phyloP scores from a whole-genome alignment of 2,888 invertebrate genomes.

The Athalia rosae region DNA sequence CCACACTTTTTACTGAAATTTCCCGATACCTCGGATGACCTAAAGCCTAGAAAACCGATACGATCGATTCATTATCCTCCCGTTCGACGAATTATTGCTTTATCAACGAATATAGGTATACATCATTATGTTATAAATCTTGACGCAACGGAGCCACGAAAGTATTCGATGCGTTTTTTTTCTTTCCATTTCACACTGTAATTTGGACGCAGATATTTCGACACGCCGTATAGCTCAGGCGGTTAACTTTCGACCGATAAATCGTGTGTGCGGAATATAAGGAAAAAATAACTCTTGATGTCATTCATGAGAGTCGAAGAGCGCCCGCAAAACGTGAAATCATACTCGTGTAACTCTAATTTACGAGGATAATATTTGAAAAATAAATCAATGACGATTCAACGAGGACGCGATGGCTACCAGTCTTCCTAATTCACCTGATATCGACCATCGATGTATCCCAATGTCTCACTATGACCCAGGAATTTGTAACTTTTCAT shows the following conservation, averaged over 20 bases:
- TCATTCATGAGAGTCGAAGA: neutral
- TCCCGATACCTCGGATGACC: constrained; percentile 30
- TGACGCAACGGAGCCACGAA: too few relatives aligned
- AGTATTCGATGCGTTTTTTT: constrained; percentile 11
- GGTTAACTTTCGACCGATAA: constrained; percentile 32
- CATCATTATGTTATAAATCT: too few relatives aligned
- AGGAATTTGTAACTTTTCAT: too few relatives aligned
- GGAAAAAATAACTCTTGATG: neutral
- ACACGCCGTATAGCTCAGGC: neutral
- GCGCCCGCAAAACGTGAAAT: constrained; percentile 25
- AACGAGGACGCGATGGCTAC: neutral
- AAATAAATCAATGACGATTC: neutral
- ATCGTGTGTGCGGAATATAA: neutral
- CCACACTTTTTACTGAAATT: constrained; percentile 11
- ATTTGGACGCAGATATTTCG: constrained; percentile 7
- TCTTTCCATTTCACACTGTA: neutral
- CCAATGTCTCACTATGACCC: too few relatives aligned
- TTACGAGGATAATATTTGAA: neutral
- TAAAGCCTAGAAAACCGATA: constrained; percentile 12
- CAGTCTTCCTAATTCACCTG: neutral
- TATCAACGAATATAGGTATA: neutral
- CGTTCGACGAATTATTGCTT: neutral
- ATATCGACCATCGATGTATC: too few relatives aligned
- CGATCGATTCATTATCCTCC: constrained; percentile 17
- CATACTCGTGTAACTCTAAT: neutral